Conservation (phyloP, 2,888 invertebrate species). For the Hirtodrosophila duncani region DNA sequence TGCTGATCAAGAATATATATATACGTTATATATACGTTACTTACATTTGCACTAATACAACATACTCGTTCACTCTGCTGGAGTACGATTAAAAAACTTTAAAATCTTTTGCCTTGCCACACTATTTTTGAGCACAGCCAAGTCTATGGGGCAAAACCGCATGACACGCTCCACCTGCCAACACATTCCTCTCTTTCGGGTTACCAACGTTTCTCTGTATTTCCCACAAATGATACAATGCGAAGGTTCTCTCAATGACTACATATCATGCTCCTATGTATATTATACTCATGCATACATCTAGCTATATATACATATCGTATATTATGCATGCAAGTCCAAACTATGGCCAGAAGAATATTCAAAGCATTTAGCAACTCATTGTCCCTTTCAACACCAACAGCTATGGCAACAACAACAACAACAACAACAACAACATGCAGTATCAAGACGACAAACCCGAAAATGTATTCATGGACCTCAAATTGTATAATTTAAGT, state of each 20-base stretch:
- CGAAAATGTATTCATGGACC: conserved; percentile 64
- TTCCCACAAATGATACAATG: no score
- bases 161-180: conserved; percentile 61
- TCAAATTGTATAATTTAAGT: conserved; percentile 72
- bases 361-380: conserved; percentile 73
- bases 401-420: conserved; percentile 13
- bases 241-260: no score
- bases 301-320: conserved; percentile 23
- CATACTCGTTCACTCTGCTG: no score
- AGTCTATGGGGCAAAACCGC: conserved; percentile 35
- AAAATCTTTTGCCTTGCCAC: no score
- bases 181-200: conserved; percentile 6
- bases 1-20: no score
- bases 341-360: conserved; percentile 65
- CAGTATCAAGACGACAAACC: conserved; percentile 25
- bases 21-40: no score
- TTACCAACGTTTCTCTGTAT: neutral
- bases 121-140: conserved; percentile 28
- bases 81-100: conserved; percentile 14
- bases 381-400: conserved; percentile 58
- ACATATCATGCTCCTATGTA: conserved; percentile 6
- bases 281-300: conserved; percentile 19
- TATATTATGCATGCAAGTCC: conserved; percentile 65
- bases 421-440: conserved; percentile 12
- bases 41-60: no score